Conservation (phyloP, 2,113 vertebrate genomes). For the Microcebus tavaratra region DNA sequence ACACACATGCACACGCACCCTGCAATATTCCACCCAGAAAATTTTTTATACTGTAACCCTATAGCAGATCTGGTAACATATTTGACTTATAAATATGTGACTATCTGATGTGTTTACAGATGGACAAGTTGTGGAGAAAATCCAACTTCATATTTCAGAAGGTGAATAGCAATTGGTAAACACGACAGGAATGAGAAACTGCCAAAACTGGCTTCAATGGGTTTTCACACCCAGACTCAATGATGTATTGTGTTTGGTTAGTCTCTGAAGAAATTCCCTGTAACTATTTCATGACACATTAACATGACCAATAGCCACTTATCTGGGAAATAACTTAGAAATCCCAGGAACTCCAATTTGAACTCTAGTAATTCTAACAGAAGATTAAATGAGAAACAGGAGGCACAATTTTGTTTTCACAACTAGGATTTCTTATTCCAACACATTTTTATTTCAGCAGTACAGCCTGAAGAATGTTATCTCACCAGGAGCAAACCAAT, state of each 20-base stretch:
- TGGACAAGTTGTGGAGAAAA: background rate
- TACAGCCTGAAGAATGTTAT: background rate
- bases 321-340: background rate
- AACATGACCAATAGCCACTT: background rate
- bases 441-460: conserved; percentile 22
- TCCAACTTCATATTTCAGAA: background rate
- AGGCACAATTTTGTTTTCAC: conserved; percentile 43
- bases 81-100: background rate
- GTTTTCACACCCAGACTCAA: background rate
- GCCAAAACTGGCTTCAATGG: background rate
- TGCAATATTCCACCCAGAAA: background rate
- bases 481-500: background rate
- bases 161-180: background rate
- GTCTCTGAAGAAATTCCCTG: conserved; percentile 19
- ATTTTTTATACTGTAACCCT: background rate
- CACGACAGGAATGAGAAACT: background rate
- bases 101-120: background rate
- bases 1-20: background rate
- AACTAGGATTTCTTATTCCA: background rate
- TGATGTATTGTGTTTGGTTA: background rate
- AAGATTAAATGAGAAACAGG: conserved; percentile 19
- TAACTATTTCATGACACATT: background rate
- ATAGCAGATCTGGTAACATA: background rate
- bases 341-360: background rate
- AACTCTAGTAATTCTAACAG: background rate